phyloP scores from a whole-genome alignment of 2,888 invertebrate species.

The Drosophila phalerata region DNA sequence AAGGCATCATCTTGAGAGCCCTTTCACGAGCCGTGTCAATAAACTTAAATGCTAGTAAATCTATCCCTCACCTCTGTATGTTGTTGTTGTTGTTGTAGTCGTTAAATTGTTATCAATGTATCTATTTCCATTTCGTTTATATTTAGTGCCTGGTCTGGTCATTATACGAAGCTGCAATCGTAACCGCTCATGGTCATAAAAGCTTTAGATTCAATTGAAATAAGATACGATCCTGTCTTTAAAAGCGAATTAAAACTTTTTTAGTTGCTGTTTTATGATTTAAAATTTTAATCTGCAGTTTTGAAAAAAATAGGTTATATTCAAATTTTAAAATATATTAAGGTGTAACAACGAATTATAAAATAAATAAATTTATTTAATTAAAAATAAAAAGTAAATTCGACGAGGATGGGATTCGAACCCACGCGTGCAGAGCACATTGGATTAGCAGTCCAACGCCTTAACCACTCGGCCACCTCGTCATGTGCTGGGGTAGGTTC shows the following conservation, averaged over 20 bases:
- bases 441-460: constrained; percentile 95
- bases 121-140: constrained; percentile 75
- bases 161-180: constrained; percentile 48
- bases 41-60: constrained; percentile 71
- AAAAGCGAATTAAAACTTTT: constrained; percentile 27
- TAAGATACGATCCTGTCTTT: constrained; percentile 63
- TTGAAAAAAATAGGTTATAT: background rate
- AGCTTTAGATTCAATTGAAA: constrained; percentile 70
- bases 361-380: background rate
- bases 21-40: constrained; percentile 63
- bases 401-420: constrained; percentile 95
- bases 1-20: constrained; percentile 27
- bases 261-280: background rate
- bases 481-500: constrained; percentile 89
- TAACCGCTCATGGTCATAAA: constrained; percentile 45
- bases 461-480: constrained; percentile 95
- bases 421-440: constrained; percentile 95
- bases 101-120: constrained; percentile 74
- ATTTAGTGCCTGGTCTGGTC: constrained; percentile 36
- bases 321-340: background rate
- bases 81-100: constrained; percentile 25
- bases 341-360: background rate
- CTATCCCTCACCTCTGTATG: constrained; percentile 34
- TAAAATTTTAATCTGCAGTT: background rate
- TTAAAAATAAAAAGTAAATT: constrained; percentile 32